phyloP scores from a whole-genome alignment of 2,888 invertebrate species.

The Tyria jacobaeae region DNA sequence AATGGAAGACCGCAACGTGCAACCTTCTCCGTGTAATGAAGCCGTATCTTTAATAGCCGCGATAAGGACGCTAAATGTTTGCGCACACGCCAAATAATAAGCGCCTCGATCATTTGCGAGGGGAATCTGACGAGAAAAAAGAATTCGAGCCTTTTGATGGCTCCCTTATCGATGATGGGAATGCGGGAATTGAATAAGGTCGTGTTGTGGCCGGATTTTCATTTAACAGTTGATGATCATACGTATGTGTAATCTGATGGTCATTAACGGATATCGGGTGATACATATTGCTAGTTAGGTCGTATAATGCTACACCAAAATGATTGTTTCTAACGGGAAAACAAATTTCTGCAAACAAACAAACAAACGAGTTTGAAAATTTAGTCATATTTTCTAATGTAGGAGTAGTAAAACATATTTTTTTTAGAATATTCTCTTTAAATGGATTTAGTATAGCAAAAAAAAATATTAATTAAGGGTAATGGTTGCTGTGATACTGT shows the following conservation, averaged over 20 bases:
- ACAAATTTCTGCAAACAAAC: too few relatives aligned
- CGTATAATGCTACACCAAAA: not conserved
- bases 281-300: constrained; percentile 12
- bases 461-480: too few relatives aligned
- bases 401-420: too few relatives aligned
- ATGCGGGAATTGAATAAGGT: constrained; percentile 73
- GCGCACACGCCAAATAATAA: constrained; percentile 86
- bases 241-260: constrained; percentile 29
- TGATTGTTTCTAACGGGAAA: not conserved
- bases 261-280: constrained; percentile 18
- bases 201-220: constrained; percentile 42
- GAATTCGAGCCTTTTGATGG: constrained; percentile 63
- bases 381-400: too few relatives aligned
- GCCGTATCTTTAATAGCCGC: constrained; percentile 84
- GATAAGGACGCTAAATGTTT: constrained; percentile 86
- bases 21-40: constrained; percentile 75
- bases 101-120: constrained; percentile 82
- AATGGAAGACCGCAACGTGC: constrained; percentile 35
- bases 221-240: constrained; percentile 30
- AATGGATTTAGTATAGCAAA: too few relatives aligned
- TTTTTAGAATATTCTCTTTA: too few relatives aligned
- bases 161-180: constrained; percentile 65
- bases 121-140: constrained; percentile 75
- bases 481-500: too few relatives aligned
- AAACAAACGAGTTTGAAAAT: too few relatives aligned